Percentiles rank a stretch among this genome's conserved stretches.
Conservation (phyloP, 2,888 invertebrate species). For the Halictus ligatus region DNA sequence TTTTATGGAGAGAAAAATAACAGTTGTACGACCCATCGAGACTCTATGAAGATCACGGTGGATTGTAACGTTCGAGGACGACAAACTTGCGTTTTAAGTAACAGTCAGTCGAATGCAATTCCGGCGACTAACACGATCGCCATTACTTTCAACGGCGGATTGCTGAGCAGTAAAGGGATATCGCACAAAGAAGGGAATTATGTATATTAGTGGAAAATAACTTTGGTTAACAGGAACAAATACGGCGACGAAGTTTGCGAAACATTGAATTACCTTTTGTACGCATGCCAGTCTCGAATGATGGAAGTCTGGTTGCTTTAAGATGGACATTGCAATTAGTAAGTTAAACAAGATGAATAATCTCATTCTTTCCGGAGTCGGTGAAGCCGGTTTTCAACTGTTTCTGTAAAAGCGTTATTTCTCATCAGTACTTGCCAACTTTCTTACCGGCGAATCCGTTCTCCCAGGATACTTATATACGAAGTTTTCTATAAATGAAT, state of each 20-base stretch:
- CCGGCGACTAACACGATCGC: not conserved
- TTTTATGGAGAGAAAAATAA: too few relatives aligned
- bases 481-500: conserved; percentile 70
- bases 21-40: not conserved
- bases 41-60: not conserved
- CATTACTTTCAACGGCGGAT: not conserved
- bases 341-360: conserved; percentile 61
- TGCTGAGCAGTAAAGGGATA: not conserved
- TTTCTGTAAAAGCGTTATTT: conserved; percentile 55
- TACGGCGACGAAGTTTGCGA: not conserved
- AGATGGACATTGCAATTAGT: conserved; percentile 52
- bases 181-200: not conserved
- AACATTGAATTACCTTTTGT: conserved; percentile 32
- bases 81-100: not conserved
- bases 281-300: not conserved
- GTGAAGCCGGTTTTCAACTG: conserved; percentile 47
- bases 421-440: conserved; percentile 54
- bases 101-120: not conserved
- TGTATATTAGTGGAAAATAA: not conserved
- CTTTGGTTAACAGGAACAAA: not conserved
- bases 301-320: conserved; percentile 17
- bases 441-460: conserved; percentile 54
- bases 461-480: conserved; percentile 55
- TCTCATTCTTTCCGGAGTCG: conserved; percentile 29
- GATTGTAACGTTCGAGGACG: not conserved